Percentiles rank a stretch among this genome's conserved stretches.
Conservation (phyloP, 1,140 invertebrate genomes). For the Leguminivora glycinivorella region DNA sequence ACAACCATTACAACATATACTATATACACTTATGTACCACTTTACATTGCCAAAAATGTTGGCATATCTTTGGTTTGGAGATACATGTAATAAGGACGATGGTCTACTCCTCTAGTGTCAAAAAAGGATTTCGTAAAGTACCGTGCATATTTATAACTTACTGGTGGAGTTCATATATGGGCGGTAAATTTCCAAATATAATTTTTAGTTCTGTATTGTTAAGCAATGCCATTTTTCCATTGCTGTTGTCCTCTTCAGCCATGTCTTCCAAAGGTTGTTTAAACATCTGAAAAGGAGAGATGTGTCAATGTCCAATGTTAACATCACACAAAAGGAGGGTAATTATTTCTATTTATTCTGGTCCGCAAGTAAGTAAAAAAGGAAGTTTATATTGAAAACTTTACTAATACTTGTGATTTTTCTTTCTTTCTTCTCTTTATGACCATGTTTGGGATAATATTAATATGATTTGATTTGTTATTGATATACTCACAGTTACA, state of each 20-base stretch:
- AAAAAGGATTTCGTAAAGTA: constrained; percentile 13
- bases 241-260: constrained; percentile 81
- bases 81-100: no score
- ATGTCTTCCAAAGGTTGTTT: constrained; percentile 94
- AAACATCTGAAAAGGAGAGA: constrained; percentile 86
- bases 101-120: not conserved
- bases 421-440: no score
- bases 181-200: constrained; percentile 97
- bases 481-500: constrained; percentile 55
- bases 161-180: constrained; percentile 95
- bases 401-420: no score
- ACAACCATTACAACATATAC: no score
- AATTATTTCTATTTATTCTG: not conserved
- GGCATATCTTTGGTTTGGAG: no score
- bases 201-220: constrained; percentile 96
- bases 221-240: constrained; percentile 84
- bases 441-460: not conserved
- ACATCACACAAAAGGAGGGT: not conserved
- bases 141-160: constrained; percentile 55
- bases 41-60: no score
- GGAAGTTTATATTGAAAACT: no score
- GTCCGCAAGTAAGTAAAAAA: not conserved
- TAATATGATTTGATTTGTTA: not conserved
- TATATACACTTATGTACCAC: no score
- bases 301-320: not conserved